Evolutionary conservation across 1,140 invertebrate genomes (phyloP), one percentile per base, ranked within the genome.

Genomic region (Probaryconus sp.): DNA sequence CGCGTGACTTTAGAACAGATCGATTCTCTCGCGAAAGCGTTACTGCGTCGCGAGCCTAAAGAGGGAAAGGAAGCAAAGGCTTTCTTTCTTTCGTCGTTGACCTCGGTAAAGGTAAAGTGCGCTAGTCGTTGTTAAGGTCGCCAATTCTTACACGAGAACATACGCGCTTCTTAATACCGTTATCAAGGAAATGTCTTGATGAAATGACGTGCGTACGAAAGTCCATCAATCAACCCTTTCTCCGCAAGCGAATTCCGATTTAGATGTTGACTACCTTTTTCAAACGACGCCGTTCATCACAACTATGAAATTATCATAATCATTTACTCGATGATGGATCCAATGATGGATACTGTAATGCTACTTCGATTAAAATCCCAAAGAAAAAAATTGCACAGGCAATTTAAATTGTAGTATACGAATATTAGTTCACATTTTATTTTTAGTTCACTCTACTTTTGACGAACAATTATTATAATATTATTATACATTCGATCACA

Each of bases 11-110:
- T 33, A 31, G 40, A 60, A 40, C 31, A 33, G 26, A 71, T 61
- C 24, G 28, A 38, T 16, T 58, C 21, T 42, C 21, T 51, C 38
- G 60, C 60, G 45, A 72, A 72, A 72, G 60, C 53, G 58, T 64
- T 56, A 50, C 43, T 71, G 58, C n/a, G 33, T 60, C 37, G 53
- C 37, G 45, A 37, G 11, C 14, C 5, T 10, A 33, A 72, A 63
- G 48, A 63, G 56, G 63, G 63, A 68, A 74, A 68, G 53, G 63
- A 60, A 63, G 28, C 28, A 30, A 14, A 38, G 33, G 42, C 70
- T 68, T 74, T 67, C 70, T 68, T 74, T 67, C 63, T 65, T 61
- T 50, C 50, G 50, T 31, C 18, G 56, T 67, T 74, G 63, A 74
- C 70, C 63, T 74, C 70, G 70, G 31, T 35, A 74, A 74, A 63